A percentile compares a stretch with the other conserved stretches of the same genome.
These are phyloP conservation scores for Drosophila triauraria DNA, from an alignment of 1,140 invertebrate species.

Conservation along the genomic window DNA sequence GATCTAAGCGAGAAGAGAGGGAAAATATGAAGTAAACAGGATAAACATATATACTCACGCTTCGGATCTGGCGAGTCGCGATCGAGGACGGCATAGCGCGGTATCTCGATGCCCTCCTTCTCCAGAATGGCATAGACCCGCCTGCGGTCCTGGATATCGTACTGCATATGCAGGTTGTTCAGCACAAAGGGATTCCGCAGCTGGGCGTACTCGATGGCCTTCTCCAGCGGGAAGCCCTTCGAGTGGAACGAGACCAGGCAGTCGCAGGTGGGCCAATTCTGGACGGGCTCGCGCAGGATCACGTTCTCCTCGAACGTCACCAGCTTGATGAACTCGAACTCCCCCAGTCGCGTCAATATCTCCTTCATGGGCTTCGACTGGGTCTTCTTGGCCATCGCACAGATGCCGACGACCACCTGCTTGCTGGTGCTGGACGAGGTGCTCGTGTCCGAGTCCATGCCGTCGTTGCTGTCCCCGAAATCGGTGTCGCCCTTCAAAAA, in stretches of 20 bases:
- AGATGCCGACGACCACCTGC: slow-evolving; percentile 97
- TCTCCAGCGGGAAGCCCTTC: slow-evolving; percentile 98
- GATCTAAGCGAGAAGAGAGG: slow-evolving; percentile 87
- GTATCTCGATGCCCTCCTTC: slow-evolving; percentile 98
- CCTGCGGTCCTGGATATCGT: slow-evolving; percentile 97
- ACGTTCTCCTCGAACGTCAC: slow-evolving; percentile 97
- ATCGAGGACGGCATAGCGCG: slow-evolving; percentile 98
- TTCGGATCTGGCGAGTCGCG: slow-evolving; percentile 96
- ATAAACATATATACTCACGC: slow-evolving; percentile 87
- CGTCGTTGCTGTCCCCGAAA: slow-evolving; percentile 87
- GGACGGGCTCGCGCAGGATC: slow-evolving; percentile 97
- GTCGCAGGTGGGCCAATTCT: slow-evolving; percentile 99
- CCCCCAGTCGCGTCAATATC: slow-evolving; percentile 96
- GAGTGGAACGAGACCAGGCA: slow-evolving; percentile 99
- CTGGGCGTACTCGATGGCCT: slow-evolving; percentile 98
- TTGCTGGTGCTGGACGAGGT: slow-evolving; percentile 83
- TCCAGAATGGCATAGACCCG: slow-evolving; percentile 98
- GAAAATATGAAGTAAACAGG: slow-evolving; percentile 28
- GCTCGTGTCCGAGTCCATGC: slow-evolving; percentile 86
- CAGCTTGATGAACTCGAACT: slow-evolving; percentile 98
- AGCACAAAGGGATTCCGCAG: slow-evolving; percentile 98
- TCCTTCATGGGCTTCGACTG: slow-evolving; percentile 99
- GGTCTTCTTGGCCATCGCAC: slow-evolving; percentile 99
- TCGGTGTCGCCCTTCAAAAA: slow-evolving; percentile 89
- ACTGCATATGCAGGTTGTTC: slow-evolving; percentile 99